Evolutionary conservation across 2,113 vertebrate species (phyloP), one percentile per base, ranked within the genome.

Genomic region (Sprattus sprattus): DNA sequence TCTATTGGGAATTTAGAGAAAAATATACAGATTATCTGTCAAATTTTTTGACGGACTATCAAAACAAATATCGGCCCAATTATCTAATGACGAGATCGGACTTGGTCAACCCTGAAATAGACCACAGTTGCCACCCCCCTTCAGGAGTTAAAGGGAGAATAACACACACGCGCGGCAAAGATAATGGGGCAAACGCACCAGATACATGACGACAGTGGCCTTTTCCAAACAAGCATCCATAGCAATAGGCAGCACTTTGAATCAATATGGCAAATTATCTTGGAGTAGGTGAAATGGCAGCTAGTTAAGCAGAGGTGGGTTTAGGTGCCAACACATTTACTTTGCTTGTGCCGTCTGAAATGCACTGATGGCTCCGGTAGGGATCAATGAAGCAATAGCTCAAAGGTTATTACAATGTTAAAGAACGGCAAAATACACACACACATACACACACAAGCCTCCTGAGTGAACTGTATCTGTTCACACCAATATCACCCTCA

Each of bases 261-360:
- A 94, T 95, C 94, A 93, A 94, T 94, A 93, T 90, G 90, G 91
- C 90, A 93, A 95, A 94, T 95, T 93, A 94, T 92, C 45, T 85
- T 86, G 89, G 89, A 92, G 83, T 88, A 89, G 92, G 90, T 90
- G 84, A 91, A 93, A 91, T 93, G 94, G 92, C 92, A 93, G 90
- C 88, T 87, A 60, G 92, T 89, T 94, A 88, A 25, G 57, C 57
- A 15, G 57, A 64, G 57, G 3, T 22, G 22, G 57, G 20, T 25
- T 64, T 22, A 25, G 52, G 57, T 64, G 57, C 57, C 93, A 94
- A 95, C 93, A 91, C 92, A 89, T 91, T 64, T 1, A 4, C 52
- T 64, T 25, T 25, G 57, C 22, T 22, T 22, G 4, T 64, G 57
- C 20, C 20, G 22, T 25, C 57, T 6, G 22, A n/a, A 64, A 64